These are phyloP conservation scores for Hofmannophila pseudospretella DNA, from an alignment of 2,888 invertebrate species.

Conservation along the genomic window DNA sequence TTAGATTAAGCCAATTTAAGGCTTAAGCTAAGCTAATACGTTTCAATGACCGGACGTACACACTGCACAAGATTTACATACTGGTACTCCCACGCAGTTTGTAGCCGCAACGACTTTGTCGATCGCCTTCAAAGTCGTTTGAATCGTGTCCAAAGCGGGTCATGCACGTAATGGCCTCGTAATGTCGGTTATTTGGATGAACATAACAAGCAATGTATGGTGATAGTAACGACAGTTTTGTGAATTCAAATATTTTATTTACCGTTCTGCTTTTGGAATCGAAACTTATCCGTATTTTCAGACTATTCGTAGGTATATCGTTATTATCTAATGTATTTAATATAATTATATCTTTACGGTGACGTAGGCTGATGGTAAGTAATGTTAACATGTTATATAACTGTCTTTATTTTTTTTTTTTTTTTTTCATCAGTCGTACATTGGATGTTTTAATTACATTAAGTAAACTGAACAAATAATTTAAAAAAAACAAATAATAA, in stretches of 20 bases:
- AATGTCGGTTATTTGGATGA: slow-evolving; percentile 27
- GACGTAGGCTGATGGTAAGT: no score
- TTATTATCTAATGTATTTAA: no score
- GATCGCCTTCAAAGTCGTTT: slow-evolving; percentile 32
- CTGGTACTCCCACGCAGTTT: slow-evolving; percentile 30
- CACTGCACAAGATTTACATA: not conserved
- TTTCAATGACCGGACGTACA: not conserved
- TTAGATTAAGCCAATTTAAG: not conserved
- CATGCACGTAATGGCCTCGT: slow-evolving; percentile 25
- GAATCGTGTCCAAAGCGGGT: slow-evolving; percentile 36
- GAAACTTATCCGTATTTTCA: no score
- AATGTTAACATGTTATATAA: no score
- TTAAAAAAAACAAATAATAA: no score
- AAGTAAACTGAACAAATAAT: no score
- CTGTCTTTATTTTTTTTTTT: no score
- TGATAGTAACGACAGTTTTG: slow-evolving; percentile 17
- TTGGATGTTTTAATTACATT: no score
- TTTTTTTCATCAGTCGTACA: no score
- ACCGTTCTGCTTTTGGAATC: no score
- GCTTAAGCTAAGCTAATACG: not conserved
- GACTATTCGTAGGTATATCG: no score
- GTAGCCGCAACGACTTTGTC: slow-evolving; percentile 30
- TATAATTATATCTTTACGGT: no score
- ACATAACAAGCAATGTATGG: slow-evolving; percentile 30
- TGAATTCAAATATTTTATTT: not conserved